A percentile compares a stretch with the other conserved stretches of the same genome.
Conservation (phyloP, 2,797 vertebrate genomes). For the Centropyge bicolor region DNA sequence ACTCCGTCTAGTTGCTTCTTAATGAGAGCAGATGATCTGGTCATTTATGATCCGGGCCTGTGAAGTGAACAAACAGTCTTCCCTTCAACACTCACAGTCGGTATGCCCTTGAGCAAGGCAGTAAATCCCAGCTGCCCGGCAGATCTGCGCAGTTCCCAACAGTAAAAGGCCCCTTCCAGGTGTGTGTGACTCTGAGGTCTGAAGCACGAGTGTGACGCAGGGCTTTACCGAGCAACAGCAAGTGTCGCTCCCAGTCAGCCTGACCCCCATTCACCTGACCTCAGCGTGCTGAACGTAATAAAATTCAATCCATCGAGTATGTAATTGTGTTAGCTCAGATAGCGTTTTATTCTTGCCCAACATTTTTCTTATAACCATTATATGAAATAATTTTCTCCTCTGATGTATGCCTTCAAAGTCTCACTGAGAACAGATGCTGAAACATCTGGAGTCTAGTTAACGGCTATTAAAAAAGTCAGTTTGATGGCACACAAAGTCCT, state of each 20-base stretch:
- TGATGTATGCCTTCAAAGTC: slow-evolving; percentile 85
- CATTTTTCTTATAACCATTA: slow-evolving; percentile 78
- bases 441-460: slow-evolving; percentile 85
- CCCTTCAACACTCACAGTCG: slow-evolving; percentile 61
- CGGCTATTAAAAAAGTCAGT: slow-evolving; percentile 82
- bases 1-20: slow-evolving; percentile 53
- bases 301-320: slow-evolving; percentile 40
- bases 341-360: slow-evolving; percentile 64
- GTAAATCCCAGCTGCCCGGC: slow-evolving; percentile 80
- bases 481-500: slow-evolving; percentile 82
- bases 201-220: slow-evolving; percentile 35
- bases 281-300: slow-evolving; percentile 39
- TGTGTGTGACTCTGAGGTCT: slow-evolving; percentile 39
- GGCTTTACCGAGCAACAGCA: slow-evolving; percentile 35
- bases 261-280: slow-evolving; percentile 58
- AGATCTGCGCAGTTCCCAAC: slow-evolving; percentile 75
- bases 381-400: slow-evolving; percentile 83
- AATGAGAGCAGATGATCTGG: slow-evolving; percentile 69
- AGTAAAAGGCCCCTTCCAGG: slow-evolving; percentile 69
- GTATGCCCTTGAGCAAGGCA: slow-evolving; percentile 82
- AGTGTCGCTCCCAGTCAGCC: slow-evolving; percentile 46
- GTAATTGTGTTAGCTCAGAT: slow-evolving; percentile 54
- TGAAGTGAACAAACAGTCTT: slow-evolving; percentile 66
- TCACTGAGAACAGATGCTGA: slow-evolving; percentile 81
- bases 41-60: slow-evolving; percentile 66